Base-by-base conservation (phyloP, 2,113 vertebrate species). In the Fregetta grallaria region DNA sequence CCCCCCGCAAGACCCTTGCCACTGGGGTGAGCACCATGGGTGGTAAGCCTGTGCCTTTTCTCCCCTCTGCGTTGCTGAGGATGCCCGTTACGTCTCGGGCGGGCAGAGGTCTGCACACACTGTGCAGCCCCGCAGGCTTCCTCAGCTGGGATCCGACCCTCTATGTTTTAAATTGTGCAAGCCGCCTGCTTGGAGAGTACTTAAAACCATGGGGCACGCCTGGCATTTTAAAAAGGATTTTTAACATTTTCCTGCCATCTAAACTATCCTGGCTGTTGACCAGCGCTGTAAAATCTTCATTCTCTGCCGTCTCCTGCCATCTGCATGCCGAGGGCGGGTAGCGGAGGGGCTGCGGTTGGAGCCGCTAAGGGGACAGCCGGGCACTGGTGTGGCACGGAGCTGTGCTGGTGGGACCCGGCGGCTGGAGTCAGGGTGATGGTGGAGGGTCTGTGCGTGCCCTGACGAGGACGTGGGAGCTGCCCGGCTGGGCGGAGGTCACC, bases 401-500 rank as follows among this genome's bases (percentile, higher is more conserved):
- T 0, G 27, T 11, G 74, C 42, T 44, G 83, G 53, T 19, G 90
- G 63, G 50, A 80, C 34, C 15, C 3, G 2, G 38, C 0, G 7
- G 45, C 16, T 3, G 1, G 13, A n/a, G 15, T 34, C 2, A 3
- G 27, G 49, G 36, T 58, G 72, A 6, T 1, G 1, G 34, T 15
- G 65, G 56, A 70, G 50, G 78, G 84, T 83, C 76, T 27, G 55
- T 66, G 73, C 4, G 17, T 80, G 40, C 36, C 55, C 36, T 9
- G 1, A 68, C 15, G 18, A 52, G 30, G 85, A 30, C 1, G 1
- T 1, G 1, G 63, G 55, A 83, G 20, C 26, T 58, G 79, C 88
- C 67, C 2, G 36, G 26, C 73, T 23, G 61, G 30, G 67, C 27
- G 4, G 92, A 97, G 97, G 98, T 98, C 97, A 49, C 96, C 10